A percentile compares a stretch with the other conserved stretches of the same genome.
Conservation (phyloP, 2,113 vertebrate genomes). For the Origma solitaria region DNA sequence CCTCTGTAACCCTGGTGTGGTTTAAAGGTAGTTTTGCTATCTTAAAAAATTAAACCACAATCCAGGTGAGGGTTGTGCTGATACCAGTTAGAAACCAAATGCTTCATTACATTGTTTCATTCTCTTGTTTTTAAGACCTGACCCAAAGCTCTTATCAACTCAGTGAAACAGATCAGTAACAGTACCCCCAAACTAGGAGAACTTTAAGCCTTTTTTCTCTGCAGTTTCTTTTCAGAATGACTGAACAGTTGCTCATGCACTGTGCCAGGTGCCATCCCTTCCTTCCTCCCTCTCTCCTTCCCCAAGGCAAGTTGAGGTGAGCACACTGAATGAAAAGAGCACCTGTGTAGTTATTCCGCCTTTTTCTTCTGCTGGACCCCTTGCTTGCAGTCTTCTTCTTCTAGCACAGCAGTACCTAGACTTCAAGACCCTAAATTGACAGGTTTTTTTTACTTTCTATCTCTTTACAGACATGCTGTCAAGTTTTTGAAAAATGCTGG, state of each 20-base stretch:
- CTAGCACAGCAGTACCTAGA: conserved; percentile 20
- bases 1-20: background rate
- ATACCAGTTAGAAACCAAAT: background rate
- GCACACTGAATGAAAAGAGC: background rate
- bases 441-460: background rate
- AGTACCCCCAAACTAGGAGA: background rate
- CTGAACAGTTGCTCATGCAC: background rate
- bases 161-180: background rate
- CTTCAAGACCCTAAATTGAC: background rate
- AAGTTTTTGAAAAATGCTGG: conserved; percentile 3
- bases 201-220: background rate
- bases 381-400: background rate
- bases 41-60: background rate
- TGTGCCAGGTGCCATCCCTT: background rate
- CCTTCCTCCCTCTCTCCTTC: background rate
- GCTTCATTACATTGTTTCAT: background rate
- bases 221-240: background rate
- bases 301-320: background rate
- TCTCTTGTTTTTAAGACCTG: background rate
- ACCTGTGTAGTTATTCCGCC: background rate
- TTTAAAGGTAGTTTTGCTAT: background rate
- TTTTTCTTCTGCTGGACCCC: background rate
- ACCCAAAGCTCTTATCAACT: background rate
- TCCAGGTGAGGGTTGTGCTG: background rate
- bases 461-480: background rate